Conservation (phyloP, 2,797 vertebrate genomes). For the Leucoraja ocellata region DNA sequence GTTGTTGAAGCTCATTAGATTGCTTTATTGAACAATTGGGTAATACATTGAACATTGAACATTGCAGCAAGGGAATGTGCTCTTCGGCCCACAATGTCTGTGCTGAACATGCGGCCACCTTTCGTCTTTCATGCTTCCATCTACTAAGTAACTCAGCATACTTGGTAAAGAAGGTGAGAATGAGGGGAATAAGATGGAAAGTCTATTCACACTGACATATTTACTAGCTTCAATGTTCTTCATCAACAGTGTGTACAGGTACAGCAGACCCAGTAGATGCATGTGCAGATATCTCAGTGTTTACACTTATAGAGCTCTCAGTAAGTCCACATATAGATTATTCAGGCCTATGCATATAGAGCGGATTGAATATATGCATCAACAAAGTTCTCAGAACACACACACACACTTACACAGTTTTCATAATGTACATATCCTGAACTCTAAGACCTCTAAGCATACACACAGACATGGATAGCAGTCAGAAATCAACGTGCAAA, state of each 20-base stretch:
- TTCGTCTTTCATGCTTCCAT: no score
- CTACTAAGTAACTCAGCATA: background rate
- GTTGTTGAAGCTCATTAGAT: background rate
- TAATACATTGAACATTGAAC: no score
- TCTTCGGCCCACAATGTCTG: no score
- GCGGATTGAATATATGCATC: no score
- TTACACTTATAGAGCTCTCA: background rate
- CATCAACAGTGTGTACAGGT: no score
- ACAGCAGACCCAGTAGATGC: background rate
- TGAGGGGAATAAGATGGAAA: background rate
- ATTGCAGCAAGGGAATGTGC: background rate
- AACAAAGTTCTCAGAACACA: no score
- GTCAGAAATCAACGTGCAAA: background rate
- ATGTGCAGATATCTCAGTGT: background rate
- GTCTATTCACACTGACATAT: background rate
- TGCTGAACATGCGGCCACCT: no score
- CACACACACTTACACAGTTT: no score
- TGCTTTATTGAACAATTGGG: background rate
- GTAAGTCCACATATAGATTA: background rate
- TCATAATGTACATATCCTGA: no score
- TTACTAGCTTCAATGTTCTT: background rate
- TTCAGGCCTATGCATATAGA: no score
- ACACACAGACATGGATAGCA: background rate
- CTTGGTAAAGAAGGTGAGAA: background rate
- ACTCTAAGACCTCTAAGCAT: no score